Evolutionary conservation across 1,140 invertebrate genomes (phyloP), one percentile per base, ranked within the genome.

Genomic region (Drosophila tani): DNA sequence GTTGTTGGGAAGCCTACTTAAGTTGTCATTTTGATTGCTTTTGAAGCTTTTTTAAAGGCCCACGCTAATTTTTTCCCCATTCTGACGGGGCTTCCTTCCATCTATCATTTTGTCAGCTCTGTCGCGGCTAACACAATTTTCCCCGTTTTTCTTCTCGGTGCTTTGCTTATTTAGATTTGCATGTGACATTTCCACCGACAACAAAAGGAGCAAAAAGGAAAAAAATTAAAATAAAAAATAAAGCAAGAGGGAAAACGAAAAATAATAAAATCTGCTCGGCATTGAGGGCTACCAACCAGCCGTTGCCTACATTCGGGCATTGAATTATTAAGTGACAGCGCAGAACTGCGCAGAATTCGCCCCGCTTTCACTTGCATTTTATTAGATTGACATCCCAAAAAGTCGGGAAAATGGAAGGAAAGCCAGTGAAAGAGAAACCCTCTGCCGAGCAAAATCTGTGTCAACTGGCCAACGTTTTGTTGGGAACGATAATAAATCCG

Each of bases 11-110:
- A 87, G 81, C 85, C 86, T 90, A 85, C 85, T 90, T 90, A 90
- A 90, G 79, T 90, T 90, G 85, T 90, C 86, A 90, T 85, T 82
- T 86, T 90, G 85, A 90, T 90, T 90, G 82, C 85, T 90, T 90
- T 90, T 90, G 85, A 85, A 85, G 82, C 82, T 84, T 84, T 77
- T 64, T 78, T 75, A 74, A 87, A 60, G 70, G 83, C 79, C 79
- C 56, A 80, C 79, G 86, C 82, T 88, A 90, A 84, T 85, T 85
- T 88, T 69, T 67, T 38, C 32, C 29, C 49, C 15, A 49, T 45
- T 38, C 41, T 32, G 62, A 24, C 21, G 45, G 49, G 35, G 41
- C 70, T 81, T 51, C 38, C 75, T 64, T 49, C 46, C 81, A 90
- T 90, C 79, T 63, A 85, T 90, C 75, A 90, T 85, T 90, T 85